Evolutionary conservation across 2,113 vertebrate genomes (phyloP).

Genomic region (Brachirus orientalis): DNA sequence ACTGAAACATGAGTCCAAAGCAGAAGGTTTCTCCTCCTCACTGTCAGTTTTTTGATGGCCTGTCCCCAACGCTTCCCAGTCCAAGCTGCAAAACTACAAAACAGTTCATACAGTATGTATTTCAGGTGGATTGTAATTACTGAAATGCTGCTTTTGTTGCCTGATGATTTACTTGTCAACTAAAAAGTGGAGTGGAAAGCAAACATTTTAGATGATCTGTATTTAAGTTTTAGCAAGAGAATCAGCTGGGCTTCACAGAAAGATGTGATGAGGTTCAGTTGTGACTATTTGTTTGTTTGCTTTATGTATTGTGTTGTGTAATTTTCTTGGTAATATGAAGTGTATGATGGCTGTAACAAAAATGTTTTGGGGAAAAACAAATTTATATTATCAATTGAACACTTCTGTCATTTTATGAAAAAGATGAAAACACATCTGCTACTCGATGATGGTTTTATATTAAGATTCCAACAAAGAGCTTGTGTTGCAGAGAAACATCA

Average conservation of each 20-base stretch:
- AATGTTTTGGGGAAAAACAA: no score
- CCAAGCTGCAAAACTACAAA: slow-evolving; percentile 71
- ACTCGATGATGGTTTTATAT: no score
- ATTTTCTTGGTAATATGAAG: no score
- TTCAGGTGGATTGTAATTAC: no score
- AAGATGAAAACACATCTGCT: no score
- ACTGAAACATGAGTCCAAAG: slow-evolving; percentile 56
- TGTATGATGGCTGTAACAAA: no score
- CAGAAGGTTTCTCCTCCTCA: slow-evolving; percentile 44
- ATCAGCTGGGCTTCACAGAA: not conserved
- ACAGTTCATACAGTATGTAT: not conserved
- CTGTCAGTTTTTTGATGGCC: slow-evolving; percentile 45
- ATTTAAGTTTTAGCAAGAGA: not conserved
- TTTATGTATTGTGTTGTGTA: not conserved
- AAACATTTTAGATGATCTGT: not conserved
- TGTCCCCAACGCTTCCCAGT: slow-evolving; percentile 67
- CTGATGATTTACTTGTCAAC: no score
- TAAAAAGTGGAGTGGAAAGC: not conserved
- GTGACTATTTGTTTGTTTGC: no score
- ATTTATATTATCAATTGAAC: not conserved
- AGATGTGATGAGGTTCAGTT: not conserved
- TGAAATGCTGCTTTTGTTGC: not conserved
- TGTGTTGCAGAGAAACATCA: not conserved
- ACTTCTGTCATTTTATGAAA: no score
- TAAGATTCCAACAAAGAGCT: not conserved